Conservation (phyloP, 2,797 vertebrate species). For the Australoheros facetus region DNA sequence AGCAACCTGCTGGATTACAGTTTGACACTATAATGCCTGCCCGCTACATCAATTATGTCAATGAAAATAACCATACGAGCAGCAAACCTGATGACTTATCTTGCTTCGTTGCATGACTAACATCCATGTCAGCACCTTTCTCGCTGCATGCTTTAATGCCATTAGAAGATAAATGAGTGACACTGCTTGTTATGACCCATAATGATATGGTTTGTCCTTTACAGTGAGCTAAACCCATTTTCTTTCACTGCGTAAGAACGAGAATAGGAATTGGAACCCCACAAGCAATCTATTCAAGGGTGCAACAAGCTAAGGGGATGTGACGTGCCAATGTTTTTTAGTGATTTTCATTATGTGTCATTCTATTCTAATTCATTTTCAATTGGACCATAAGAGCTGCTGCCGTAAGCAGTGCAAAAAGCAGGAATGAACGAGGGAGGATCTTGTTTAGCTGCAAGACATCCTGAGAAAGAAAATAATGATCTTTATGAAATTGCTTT, state of each 20-base stretch:
- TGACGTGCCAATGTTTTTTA: conserved; percentile 81
- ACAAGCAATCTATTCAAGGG: conserved; percentile 84
- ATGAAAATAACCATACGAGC: conserved; percentile 52
- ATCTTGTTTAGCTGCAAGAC: conserved; percentile 76
- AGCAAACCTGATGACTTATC: conserved; percentile 46
- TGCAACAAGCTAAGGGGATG: conserved; percentile 77
- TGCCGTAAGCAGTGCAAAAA: conserved; percentile 62
- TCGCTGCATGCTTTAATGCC: conserved; percentile 62
- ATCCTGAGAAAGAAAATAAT: conserved; percentile 77
- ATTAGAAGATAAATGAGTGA: conserved; percentile 79
- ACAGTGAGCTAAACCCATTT: conserved; percentile 75
- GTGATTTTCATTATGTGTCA: conserved; percentile 84
- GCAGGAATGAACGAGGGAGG: conserved; percentile 55
- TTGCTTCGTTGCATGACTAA: conserved; percentile 67
- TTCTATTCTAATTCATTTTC: conserved; percentile 83
- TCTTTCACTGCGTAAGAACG: conserved; percentile 48
- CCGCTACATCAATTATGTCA: conserved; percentile 64
- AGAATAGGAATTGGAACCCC: conserved; percentile 74
- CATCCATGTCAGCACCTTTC: conserved; percentile 70
- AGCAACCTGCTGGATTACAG: conserved; percentile 50
- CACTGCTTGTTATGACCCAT: conserved; percentile 73
- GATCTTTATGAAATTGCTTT: conserved; percentile 81
- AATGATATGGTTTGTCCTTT: conserved; percentile 72
- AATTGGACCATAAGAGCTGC: conserved; percentile 81
- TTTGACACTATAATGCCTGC: conserved; percentile 30